A percentile compares a stretch with the other conserved stretches of the same genome.
These are phyloP conservation scores for Sabellastarte sp. DNA, from an alignment of 2,888 invertebrate genomes.

Conservation along the genomic window DNA sequence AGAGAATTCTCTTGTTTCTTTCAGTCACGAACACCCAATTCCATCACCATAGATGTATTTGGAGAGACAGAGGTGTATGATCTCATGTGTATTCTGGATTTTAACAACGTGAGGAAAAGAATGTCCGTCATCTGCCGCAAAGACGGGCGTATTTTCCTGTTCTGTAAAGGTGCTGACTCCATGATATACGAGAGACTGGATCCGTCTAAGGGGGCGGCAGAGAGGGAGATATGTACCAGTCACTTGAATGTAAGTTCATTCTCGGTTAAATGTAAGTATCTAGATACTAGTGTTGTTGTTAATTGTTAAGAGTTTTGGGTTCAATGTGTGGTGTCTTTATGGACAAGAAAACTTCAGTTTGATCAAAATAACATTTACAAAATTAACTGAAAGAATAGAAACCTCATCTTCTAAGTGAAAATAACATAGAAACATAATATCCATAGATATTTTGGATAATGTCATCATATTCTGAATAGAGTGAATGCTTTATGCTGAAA, in stretches of 20 bases:
- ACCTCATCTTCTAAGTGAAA: too few species aligned
- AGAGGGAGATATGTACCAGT: slow-evolving; percentile 82
- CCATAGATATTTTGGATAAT: too few species aligned
- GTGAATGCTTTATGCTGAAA: too few species aligned
- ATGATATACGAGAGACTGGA: slow-evolving; percentile 92
- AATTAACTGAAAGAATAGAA: too few species aligned
- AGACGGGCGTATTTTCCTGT: slow-evolving; percentile 68
- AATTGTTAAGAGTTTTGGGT: too few species aligned
- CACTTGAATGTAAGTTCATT: slow-evolving; percentile 87
- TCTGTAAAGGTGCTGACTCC: slow-evolving; percentile 96
- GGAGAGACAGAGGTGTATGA: slow-evolving; percentile 72
- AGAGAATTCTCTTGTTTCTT: slow-evolving; percentile 24
- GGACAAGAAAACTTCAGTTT: too few species aligned
- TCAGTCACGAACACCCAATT: slow-evolving; percentile 62
- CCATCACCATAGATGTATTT: slow-evolving; percentile 68
- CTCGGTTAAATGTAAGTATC: too few species aligned
- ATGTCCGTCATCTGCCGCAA: slow-evolving; percentile 78
- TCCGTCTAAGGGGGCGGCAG: slow-evolving; percentile 69
- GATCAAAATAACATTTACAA: too few species aligned
- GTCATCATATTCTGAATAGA: too few species aligned
- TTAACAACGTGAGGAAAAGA: slow-evolving; percentile 97
- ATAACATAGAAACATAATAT: too few species aligned
- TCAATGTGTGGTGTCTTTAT: too few species aligned
- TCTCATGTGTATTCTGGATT: slow-evolving; percentile 95
- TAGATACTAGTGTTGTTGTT: too few species aligned